phyloP scores from a whole-genome alignment of 1,140 invertebrate species.

The Plectrocnemia conspersa region DNA sequence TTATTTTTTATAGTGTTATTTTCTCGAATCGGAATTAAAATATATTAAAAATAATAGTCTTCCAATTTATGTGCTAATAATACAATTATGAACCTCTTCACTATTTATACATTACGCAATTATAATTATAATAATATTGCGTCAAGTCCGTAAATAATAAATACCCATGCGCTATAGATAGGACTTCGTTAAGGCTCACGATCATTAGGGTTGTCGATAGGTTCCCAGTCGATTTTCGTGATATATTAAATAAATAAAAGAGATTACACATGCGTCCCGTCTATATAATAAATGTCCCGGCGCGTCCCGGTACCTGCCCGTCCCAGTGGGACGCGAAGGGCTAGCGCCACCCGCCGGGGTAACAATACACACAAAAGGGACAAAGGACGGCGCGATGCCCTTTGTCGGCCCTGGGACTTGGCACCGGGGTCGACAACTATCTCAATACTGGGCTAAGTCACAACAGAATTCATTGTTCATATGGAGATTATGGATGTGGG shows the following conservation, averaged over 20 bases:
- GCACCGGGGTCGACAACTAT: conserved; percentile 5
- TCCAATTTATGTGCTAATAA: no score
- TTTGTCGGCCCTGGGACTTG: conserved; percentile 14
- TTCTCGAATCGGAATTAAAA: no score
- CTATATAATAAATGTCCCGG: conserved; percentile 18
- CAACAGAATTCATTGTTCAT: not conserved
- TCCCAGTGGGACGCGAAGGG: conserved; percentile 10
- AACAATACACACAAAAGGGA: conserved; percentile 23
- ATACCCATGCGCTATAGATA: no score
- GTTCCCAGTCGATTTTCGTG: not conserved
- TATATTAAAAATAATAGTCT: no score
- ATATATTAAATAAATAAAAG: conserved; percentile 8
- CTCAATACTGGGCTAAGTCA: not conserved
- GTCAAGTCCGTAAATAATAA: no score
- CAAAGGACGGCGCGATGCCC: conserved; percentile 15
- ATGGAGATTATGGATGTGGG: no score
- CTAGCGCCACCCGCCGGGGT: conserved; percentile 22
- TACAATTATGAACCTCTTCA: no score
- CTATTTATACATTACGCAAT: no score
- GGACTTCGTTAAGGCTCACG: not conserved
- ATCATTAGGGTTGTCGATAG: conserved; percentile 9
- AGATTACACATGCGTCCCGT: not conserved
- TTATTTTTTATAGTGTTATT: no score
- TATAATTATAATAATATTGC: no score
- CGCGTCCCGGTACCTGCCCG: conserved; percentile 12